Evolutionary conservation across 2,888 invertebrate species (phyloP).

Genomic region (Schizotus pectinicornis): DNA sequence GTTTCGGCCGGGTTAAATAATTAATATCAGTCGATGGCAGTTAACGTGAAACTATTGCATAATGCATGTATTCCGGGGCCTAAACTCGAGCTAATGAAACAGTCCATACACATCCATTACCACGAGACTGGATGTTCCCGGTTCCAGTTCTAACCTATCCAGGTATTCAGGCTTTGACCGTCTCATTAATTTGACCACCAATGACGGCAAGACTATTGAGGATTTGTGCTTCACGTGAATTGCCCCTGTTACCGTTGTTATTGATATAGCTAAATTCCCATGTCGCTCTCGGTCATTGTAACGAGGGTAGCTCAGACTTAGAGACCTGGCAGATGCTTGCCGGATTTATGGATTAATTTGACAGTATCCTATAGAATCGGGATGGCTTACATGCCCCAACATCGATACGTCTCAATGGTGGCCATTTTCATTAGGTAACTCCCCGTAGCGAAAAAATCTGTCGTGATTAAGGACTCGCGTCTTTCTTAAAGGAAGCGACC

Average conservation of each 20-base stretch:
- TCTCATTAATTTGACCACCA: constrained; percentile 42
- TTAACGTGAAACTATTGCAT: constrained; percentile 38
- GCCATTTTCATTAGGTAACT: too few species aligned
- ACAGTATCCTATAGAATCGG: constrained; percentile 11
- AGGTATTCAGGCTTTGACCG: constrained; percentile 30
- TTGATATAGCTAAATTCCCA: constrained; percentile 38
- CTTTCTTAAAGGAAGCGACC: neutral
- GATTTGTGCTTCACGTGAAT: constrained; percentile 38
- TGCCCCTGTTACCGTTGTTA: constrained; percentile 36
- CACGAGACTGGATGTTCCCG: constrained; percentile 9
- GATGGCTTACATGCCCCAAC: constrained; percentile 4
- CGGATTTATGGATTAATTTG: constrained; percentile 31
- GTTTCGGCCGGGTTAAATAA: constrained; percentile 39
- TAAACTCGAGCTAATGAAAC: constrained; percentile 44
- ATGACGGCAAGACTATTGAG: constrained; percentile 43
- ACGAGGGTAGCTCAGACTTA: constrained; percentile 29
- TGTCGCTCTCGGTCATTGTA: constrained; percentile 31
- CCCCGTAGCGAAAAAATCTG: too few species aligned
- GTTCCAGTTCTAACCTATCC: constrained; percentile 31
- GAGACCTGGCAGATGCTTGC: constrained; percentile 28
- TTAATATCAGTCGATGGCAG: constrained; percentile 41
- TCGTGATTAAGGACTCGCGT: too few species aligned
- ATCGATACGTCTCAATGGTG: constrained; percentile 7
- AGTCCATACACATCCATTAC: constrained; percentile 39
- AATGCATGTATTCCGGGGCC: constrained; percentile 35